Base-by-base conservation (phyloP, 1,140 invertebrate genomes). In the Ditylenchus dipsaci region DNA sequence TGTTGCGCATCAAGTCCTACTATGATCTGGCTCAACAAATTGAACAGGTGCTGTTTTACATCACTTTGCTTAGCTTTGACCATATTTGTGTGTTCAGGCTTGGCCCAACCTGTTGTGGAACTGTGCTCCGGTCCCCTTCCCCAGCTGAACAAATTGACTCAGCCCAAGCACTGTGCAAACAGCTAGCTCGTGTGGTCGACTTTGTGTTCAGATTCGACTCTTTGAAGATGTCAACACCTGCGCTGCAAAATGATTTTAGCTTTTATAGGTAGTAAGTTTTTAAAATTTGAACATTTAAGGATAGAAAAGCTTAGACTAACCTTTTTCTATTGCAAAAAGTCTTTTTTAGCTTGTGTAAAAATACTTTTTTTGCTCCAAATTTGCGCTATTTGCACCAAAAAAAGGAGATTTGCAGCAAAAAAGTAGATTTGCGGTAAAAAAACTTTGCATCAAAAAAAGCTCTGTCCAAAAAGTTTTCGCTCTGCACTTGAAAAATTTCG, bases 171-270 rank as follows among this genome's bases (percentile, higher is more conserved):
- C 43, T 74, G 13, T 76, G 65, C 30, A 71, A 71, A 59, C 72
- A 74, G 29, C 53, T 74, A 11, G 72, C 67, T 1, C 58, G 67
- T 23, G n/a, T 74, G 9, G 65, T 74, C 38, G 73, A 74, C 33
- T 74, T 75, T 60, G 72, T 74, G n/a, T 64, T 70, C 33, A 73
- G 56, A 8, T 74, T 74, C 61, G 72, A 74, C 53, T 27, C 45
- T 19, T 26, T 69, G 23, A 76, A 75, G 47, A 74, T 74, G 72
- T 60, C 49, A 29, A 74, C 72, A 1, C 72, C 72, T 33, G 57
- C 73, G 7, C 15, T 74, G 5, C 72, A 76, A 19, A 74, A 74
- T 45, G 72, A 74, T 56, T 63, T 74, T 17, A 76, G 74, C 43
- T 74, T 69, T 53, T 74, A 68, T 58, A 69, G 65, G 72, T 74